These are phyloP conservation scores for Orthochromis malagaraziensis DNA, from an alignment of 2,113 vertebrate genomes.

Conservation along the genomic window DNA sequence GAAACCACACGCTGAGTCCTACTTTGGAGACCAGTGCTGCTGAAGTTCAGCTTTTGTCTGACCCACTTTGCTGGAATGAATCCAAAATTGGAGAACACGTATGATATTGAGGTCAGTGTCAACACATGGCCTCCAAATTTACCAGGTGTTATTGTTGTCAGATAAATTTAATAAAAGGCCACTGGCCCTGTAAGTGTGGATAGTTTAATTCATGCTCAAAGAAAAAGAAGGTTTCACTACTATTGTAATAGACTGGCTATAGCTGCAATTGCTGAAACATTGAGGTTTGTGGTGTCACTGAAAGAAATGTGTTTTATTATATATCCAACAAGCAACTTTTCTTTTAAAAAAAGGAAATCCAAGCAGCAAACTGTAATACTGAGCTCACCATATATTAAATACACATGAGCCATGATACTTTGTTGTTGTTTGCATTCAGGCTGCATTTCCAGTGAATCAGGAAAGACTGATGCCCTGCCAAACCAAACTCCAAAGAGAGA, in stretches of 20 bases:
- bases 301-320: background rate
- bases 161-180: background rate
- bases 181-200: background rate
- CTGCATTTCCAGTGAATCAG: background rate
- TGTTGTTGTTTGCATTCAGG: background rate
- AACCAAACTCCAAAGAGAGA: background rate
- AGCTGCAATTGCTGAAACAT: background rate
- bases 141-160: background rate
- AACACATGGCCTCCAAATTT: background rate
- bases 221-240: background rate
- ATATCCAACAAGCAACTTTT: background rate
- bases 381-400: background rate
- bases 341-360: background rate
- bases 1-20: background rate
- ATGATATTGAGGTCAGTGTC: background rate
- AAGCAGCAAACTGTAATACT: background rate
- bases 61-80: background rate
- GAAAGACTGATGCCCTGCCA: slow-evolving; percentile 15
- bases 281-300: background rate
- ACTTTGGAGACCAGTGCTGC: background rate
- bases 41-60: background rate
- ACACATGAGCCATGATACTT: background rate
- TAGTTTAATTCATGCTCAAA: background rate
- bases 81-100: background rate
- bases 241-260: background rate